A percentile compares a stretch with the other conserved stretches of the same genome.
Conservation (phyloP, 2,113 vertebrate genomes). For the Dissostichus mawsoni region DNA sequence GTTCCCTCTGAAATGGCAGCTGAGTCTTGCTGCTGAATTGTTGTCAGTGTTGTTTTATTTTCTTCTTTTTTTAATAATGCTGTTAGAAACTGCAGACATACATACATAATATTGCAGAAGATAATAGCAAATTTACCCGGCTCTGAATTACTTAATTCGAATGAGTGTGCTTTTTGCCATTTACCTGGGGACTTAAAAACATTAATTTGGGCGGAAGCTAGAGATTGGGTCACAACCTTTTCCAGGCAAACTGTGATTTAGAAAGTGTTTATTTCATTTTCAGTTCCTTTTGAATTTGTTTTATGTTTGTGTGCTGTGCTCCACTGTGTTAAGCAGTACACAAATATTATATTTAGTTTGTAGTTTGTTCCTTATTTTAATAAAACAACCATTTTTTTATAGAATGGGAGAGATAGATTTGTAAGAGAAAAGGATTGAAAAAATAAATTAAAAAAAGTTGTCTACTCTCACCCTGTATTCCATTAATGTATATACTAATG, state of each 20-base stretch:
- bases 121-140: conserved; percentile 23
- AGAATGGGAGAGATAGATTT: too few species aligned
- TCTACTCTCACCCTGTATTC: too few species aligned
- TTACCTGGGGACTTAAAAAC: not conserved
- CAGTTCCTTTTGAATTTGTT: conserved; percentile 26
- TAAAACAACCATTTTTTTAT: not conserved
- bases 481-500: too few species aligned
- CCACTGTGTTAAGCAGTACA: not conserved
- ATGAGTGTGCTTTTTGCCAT: not conserved
- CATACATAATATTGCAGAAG: conserved; percentile 29
- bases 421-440: too few species aligned
- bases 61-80: conserved; percentile 1
- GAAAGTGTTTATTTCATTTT: conserved; percentile 23
- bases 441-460: too few species aligned
- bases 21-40: conserved; percentile 40
- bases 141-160: conserved; percentile 11
- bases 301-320: conserved; percentile 1
- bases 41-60: conserved; percentile 14
- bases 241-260: conserved; percentile 17
- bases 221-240: conserved; percentile 3
- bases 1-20: conserved; percentile 44
- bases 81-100: conserved; percentile 2
- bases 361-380: not conserved
- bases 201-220: not conserved
- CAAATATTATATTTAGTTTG: not conserved